A percentile compares a stretch with the other conserved stretches of the same genome.
phyloP scores from a whole-genome alignment of 2,113 vertebrate genomes.

The Polypterus senegalus region DNA sequence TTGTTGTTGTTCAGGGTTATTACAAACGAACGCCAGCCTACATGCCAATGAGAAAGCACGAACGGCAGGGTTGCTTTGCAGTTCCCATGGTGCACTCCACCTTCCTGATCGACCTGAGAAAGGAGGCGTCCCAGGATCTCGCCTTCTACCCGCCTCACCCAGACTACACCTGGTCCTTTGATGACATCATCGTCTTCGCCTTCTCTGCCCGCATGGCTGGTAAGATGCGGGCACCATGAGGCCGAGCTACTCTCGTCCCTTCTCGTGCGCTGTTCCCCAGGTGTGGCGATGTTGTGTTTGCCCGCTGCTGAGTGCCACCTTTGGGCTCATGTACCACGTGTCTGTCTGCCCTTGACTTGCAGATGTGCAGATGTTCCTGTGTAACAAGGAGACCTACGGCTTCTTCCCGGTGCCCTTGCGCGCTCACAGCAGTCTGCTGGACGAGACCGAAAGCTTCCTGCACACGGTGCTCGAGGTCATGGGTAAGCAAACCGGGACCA shows the following conservation, averaged over 20 bases:
- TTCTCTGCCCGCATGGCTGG: conserved; percentile 77
- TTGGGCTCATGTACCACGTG: background rate
- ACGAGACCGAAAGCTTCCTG: conserved; percentile 74
- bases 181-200: conserved; percentile 88
- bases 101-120: conserved; percentile 75
- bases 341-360: conserved; percentile 4
- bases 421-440: conserved; percentile 61
- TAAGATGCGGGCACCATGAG: conserved; percentile 22
- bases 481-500: conserved; percentile 44
- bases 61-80: conserved; percentile 69
- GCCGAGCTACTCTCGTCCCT: background rate
- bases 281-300: background rate
- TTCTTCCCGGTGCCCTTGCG: conserved; percentile 70
- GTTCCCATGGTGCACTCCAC: conserved; percentile 95
- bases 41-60: conserved; percentile 69
- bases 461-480: conserved; percentile 69
- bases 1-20: conserved; percentile 56
- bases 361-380: conserved; percentile 85
- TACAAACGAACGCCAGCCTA: conserved; percentile 80
- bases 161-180: conserved; percentile 80
- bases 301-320: background rate
- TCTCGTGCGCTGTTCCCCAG: background rate
- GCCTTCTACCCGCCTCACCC: conserved; percentile 73
- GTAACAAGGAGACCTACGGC: conserved; percentile 69
- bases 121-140: conserved; percentile 55